Base-by-base conservation (phyloP, 2,797 vertebrate genomes). In the Emys orbicularis region DNA sequence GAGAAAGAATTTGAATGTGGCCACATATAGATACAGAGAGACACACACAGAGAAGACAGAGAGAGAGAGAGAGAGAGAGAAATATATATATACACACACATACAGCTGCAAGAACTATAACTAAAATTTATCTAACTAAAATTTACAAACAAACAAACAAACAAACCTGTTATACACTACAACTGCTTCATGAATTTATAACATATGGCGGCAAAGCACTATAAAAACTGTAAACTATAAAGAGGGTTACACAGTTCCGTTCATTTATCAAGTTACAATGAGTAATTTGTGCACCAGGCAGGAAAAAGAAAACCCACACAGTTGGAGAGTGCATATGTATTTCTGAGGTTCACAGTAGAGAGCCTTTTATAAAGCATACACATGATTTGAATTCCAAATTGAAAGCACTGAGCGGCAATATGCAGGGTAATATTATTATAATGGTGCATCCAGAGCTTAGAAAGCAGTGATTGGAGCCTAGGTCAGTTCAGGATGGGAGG, bases 191-290 rank as follows among this genome's bases (percentile, higher is more conserved):
- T 96, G 95, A 94, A 90, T 97, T 97, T 97, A 97, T 96, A 98
- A 95, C 97, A 95, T 97, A 95, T 90, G 97, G 95, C 80, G 49
- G 91, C 79, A 95, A 96, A 85, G 83, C 96, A 93, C 94, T 92
- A 91, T 80, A 97, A 96, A 97, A 97, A 82, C 72, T 90, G 93
- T 96, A 97, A 96, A 92, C 90, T 90, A 94, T 97, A 95, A 97
- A 97, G 93, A 90, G 91, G 95, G 95, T 94, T 97, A 95, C 93
- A 86, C 72, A 92, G 92, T 77, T 90, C 93, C 96, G 81, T 96
- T 97, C 97, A 97, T 97, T 97, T 97, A 98, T 98, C 97, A 98
- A 92, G 94, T 97, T 97, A 95, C 96, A 97, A 97, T 96, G 95
- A 98, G 96, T 96, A 97, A 96, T 97, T 94, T 96, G 91, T 96